Evolutionary conservation across 2,113 vertebrate species (phyloP).

Genomic region (Melanerpes formicivorus): DNA sequence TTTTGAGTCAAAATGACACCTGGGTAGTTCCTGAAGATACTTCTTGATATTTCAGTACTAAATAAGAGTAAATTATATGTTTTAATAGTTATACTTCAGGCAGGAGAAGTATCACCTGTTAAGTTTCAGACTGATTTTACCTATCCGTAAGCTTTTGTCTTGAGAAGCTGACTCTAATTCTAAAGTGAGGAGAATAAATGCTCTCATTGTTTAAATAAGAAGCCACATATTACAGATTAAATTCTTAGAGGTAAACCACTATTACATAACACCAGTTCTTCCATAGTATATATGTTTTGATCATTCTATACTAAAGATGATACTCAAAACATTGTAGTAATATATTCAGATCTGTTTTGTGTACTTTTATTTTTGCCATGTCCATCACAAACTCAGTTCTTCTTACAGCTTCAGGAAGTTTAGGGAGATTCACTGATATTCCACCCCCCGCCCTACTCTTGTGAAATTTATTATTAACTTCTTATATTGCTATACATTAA

Average conservation of each 20-base stretch:
- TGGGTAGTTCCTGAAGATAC: neutral
- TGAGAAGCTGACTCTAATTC: neutral
- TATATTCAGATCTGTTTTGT: neutral
- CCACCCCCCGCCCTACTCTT: neutral
- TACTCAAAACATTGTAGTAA: neutral
- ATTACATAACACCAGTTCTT: neutral
- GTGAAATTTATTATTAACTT: neutral
- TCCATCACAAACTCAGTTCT: neutral
- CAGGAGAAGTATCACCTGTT: neutral
- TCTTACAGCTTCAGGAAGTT: neutral
- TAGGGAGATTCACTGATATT: accelerated
- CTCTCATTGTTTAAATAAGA: neutral
- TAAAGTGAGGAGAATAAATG: neutral
- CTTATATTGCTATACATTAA: neutral
- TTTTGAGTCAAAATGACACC: neutral
- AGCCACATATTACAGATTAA: neutral
- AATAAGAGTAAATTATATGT: neutral
- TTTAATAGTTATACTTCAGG: neutral
- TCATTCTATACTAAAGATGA: neutral
- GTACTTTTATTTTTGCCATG: neutral
- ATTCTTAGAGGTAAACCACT: neutral
- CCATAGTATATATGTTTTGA: neutral
- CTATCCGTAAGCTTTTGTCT: neutral
- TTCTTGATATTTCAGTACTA: neutral
- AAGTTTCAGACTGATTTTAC: neutral